Base-by-base conservation (phyloP, 30 jellyfish, hydroid and myxozoan species). In the Turritopsis rubra region DNA sequence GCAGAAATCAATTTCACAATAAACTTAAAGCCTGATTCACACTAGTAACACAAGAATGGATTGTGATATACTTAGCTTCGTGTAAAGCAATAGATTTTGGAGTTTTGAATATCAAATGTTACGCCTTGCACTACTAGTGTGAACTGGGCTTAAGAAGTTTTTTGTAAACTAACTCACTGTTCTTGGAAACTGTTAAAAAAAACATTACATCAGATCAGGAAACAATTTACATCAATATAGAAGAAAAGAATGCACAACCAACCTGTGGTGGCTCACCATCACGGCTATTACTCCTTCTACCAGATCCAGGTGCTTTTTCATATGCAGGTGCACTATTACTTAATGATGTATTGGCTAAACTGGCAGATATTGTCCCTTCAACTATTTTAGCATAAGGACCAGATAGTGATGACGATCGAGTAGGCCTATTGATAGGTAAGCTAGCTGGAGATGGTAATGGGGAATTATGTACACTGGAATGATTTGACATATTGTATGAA, bases 241-340 rank as follows among this genome's bases (percentile, higher is more conserved):
- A 41, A 41, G 9, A 41, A 41, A 41, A 41, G 9, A 41, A 41
- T 5, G 9, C 13, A 3, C 13, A 13, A 41, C 60, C 60, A 41
- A 80, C 87, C 41, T 80, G 87, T 29, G 73, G 71, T 23, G 83
- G 88, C 54, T 93, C 96, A 29, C 96, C 91, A 78, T 93, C 99
- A 65, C 94, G 86, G 83, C 99, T 93, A n/a, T 90, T 93, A 83
- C 99, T 93, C 29, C 99, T 87, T 65, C 99, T 29, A 0, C 99
- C 99, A 28, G 99, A 93, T 16, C 99, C 99, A 21, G 99, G 99
- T 22, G 99, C 99, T 88, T 93, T 93, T 75, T 93, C 99, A 80
- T 93, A 93, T 76, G 96, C 71, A 3, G 99, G 99, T 19, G 93
- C 96, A 83, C 96, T 88, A 26, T 93, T 88, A 79, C 99, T 88